Evolutionary conservation across 2,113 vertebrate genomes (phyloP).

Genomic region (Macquaria australasica): DNA sequence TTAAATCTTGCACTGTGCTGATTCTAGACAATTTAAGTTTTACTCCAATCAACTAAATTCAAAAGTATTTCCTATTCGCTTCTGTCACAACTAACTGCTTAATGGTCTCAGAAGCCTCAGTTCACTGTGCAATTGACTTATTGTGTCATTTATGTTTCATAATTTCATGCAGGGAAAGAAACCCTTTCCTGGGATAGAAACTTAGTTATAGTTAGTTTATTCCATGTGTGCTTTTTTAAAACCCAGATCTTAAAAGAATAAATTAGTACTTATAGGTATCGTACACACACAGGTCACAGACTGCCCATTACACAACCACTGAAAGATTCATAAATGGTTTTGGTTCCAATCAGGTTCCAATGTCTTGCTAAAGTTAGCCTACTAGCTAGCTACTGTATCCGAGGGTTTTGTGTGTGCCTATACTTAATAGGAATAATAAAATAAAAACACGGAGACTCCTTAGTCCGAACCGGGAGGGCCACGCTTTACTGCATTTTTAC

Average conservation of each 20-base stretch:
- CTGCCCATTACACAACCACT: too few relatives aligned
- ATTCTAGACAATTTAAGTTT: too few relatives aligned
- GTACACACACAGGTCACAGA: background rate
- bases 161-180: background rate
- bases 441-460: too few relatives aligned
- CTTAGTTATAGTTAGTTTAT: background rate
- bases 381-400: too few relatives aligned
- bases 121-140: background rate
- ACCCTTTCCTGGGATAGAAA: background rate
- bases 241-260: background rate
- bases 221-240: background rate
- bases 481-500: too few relatives aligned
- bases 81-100: too few relatives aligned
- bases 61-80: too few relatives aligned
- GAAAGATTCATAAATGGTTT: background rate
- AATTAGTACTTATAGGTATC: background rate
- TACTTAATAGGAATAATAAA: too few relatives aligned
- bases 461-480: too few relatives aligned
- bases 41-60: too few relatives aligned
- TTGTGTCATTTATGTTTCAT: background rate
- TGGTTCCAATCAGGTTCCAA: background rate
- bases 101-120: background rate
- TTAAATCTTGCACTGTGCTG: too few relatives aligned
- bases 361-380: background rate
- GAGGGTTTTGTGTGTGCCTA: too few relatives aligned